These are phyloP conservation scores for Hystrix cristata DNA, from an alignment of 2,113 vertebrate species.

Conservation along the genomic window DNA sequence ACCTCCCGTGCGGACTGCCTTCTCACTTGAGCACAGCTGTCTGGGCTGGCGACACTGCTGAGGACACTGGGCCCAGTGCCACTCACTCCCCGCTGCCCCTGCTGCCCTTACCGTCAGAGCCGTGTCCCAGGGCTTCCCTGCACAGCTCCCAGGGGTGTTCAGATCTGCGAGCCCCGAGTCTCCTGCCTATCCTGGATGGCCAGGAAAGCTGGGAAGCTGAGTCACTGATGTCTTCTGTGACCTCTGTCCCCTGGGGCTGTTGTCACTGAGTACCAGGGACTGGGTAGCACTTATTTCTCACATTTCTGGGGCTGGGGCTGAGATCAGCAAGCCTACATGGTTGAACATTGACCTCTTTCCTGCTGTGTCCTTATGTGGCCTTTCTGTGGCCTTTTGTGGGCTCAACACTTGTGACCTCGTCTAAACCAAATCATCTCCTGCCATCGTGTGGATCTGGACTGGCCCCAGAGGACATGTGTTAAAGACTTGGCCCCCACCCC, in stretches of 20 bases:
- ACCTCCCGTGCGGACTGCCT: not conserved
- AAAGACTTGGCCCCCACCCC: not conserved
- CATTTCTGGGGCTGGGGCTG: no score
- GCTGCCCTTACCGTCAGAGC: no score
- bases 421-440: not conserved
- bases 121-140: not conserved
- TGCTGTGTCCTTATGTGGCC: not conserved
- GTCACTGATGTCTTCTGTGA: not conserved
- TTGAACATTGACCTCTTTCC: not conserved
- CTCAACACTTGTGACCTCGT: no score
- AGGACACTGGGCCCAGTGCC: accelerated
- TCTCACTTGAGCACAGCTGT: accelerated
- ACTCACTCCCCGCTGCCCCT: not conserved
- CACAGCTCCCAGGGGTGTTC: not conserved
- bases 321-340: not conserved
- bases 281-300: not conserved
- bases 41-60: not conserved
- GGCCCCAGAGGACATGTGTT: not conserved
- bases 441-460: not conserved
- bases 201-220: not conserved
- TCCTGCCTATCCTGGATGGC: accelerated
- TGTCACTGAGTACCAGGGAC: not conserved
- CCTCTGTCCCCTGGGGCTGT: not conserved
- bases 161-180: not conserved
- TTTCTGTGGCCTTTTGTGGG: not conserved